A percentile compares a stretch with the other conserved stretches of the same genome.
These are phyloP conservation scores for Lasaia peninsularis DNA, from an alignment of 1,140 invertebrate species.

Conservation along the genomic window DNA sequence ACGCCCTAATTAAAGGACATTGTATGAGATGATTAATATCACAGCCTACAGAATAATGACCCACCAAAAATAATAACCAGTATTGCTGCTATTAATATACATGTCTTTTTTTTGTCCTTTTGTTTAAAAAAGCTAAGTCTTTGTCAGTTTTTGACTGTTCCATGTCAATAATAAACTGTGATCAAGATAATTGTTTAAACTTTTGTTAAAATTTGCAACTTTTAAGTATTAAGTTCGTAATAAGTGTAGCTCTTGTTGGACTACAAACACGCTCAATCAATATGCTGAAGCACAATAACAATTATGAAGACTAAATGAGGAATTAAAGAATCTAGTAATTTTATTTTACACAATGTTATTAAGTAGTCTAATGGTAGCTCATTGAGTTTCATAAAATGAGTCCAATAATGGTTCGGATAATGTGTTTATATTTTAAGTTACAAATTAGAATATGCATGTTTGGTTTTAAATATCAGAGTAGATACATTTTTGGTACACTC, in stretches of 20 bases:
- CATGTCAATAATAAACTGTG: not conserved
- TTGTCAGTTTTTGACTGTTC: not conserved
- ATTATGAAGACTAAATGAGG: constrained; percentile 3
- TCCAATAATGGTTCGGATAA: constrained; percentile 6
- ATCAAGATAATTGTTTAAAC: constrained; percentile 1
- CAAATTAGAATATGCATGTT: constrained; percentile 7
- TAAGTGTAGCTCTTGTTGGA: not conserved
- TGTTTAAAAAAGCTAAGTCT: not conserved
- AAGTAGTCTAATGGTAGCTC: not conserved
- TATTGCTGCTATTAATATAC: no score
- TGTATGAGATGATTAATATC: no score
- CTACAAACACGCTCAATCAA: constrained; percentile 6
- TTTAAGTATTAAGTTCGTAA: not conserved
- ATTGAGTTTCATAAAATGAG: not conserved
- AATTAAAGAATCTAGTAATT: constrained; percentile 3
- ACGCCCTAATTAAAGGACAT: no score
- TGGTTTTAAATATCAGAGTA: not conserved
- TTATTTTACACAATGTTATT: constrained; percentile 4
- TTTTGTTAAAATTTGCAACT: not conserved
- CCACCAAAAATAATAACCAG: no score
- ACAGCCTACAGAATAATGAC: no score
- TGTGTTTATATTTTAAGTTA: constrained; percentile 1
- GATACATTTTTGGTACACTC: not conserved
- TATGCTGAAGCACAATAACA: constrained; percentile 5
- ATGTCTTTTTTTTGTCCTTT: no score